These are phyloP conservation scores for Pelobates fuscus DNA, from an alignment of 2,113 vertebrate genomes.

Conservation along the genomic window DNA sequence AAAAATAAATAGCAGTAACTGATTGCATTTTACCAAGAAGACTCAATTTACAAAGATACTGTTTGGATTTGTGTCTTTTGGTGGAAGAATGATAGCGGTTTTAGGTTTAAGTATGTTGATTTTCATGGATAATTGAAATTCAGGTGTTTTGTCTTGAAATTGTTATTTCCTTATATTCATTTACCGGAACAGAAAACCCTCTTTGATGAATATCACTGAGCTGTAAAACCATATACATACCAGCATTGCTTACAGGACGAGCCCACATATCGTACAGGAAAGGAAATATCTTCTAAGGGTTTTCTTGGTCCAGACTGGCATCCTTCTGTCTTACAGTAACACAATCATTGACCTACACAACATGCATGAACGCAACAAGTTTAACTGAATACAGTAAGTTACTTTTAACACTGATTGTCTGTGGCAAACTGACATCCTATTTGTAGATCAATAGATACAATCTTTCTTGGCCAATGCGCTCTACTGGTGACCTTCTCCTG, in stretches of 20 bases:
- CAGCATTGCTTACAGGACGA: conserved; percentile 21
- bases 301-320: neutral
- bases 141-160: conserved; percentile 35
- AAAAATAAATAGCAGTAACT: no score
- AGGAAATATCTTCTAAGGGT: conserved; percentile 6
- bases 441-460: no score
- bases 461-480: no score
- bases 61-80: no score
- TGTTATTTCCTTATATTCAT: conserved; percentile 34
- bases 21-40: no score
- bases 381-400: no score
- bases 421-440: no score
- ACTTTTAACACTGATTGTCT: no score
- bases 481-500: no score
- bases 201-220: conserved; percentile 28
- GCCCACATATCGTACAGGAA: conserved; percentile 29
- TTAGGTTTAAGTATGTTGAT: neutral
- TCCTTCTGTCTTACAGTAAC: neutral
- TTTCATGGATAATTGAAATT: conserved; percentile 38
- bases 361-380: no score
- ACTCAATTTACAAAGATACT: no score
- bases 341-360: neutral
- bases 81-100: neutral
- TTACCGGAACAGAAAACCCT: conserved; percentile 26
- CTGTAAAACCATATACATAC: conserved; percentile 23